Evolutionary conservation across 2,113 vertebrate genomes (phyloP).

Genomic region (Cheilinus undulatus): DNA sequence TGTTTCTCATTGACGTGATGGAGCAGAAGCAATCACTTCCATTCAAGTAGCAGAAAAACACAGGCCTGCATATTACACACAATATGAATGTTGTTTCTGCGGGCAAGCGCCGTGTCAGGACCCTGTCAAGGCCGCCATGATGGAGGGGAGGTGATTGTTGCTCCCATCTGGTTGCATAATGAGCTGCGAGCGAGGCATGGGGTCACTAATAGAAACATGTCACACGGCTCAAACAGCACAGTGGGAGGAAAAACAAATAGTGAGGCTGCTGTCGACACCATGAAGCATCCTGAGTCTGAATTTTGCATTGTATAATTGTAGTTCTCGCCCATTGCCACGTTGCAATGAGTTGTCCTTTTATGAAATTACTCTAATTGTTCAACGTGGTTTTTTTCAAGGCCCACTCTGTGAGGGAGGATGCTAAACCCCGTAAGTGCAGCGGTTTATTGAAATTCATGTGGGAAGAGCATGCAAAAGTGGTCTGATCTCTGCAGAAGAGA

Average conservation of each 20-base stretch:
- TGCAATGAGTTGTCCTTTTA: conserved; percentile 38
- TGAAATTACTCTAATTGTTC: conserved; percentile 60
- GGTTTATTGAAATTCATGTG: conserved; percentile 71
- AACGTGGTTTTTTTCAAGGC: conserved; percentile 30
- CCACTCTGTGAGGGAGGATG: conserved; percentile 31
- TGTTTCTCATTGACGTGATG: conserved; percentile 43
- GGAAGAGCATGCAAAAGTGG: conserved; percentile 49
- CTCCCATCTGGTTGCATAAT: conserved; percentile 62
- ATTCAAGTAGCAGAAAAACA: conserved; percentile 28
- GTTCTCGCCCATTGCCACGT: conserved; percentile 27
- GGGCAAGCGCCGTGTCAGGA: conserved; percentile 36
- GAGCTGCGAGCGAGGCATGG: conserved; percentile 41
- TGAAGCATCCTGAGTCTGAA: conserved; percentile 12
- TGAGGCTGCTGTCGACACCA: conserved; percentile 16
- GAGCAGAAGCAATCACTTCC: conserved; percentile 50
- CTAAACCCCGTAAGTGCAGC: conserved; percentile 50
- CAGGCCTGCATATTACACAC: not conserved
- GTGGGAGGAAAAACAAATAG: conserved; percentile 42
- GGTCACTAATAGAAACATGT: conserved; percentile 40
- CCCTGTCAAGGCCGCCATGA: conserved; percentile 52
- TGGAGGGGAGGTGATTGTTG: conserved; percentile 51
- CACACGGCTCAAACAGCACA: conserved; percentile 16
- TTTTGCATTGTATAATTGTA: conserved; percentile 27
- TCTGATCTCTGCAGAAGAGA: conserved; percentile 40
- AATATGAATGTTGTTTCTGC: conserved; percentile 50